phyloP scores from a whole-genome alignment of 2,888 invertebrate genomes.

The Lasioglossum lativentre region DNA sequence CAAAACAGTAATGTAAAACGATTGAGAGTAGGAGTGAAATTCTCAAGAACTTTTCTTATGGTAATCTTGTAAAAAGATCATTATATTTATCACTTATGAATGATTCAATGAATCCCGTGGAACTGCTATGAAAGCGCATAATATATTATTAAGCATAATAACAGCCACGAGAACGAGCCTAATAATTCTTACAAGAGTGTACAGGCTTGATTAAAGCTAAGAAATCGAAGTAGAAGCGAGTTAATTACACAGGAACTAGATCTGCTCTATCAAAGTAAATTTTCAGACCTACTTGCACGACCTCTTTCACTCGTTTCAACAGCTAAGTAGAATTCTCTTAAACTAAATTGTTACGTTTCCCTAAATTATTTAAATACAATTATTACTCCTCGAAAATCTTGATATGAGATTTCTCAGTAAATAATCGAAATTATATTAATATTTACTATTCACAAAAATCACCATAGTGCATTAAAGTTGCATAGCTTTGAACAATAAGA shows the following conservation, averaged over 20 bases:
- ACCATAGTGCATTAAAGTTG: not conserved
- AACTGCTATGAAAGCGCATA: not conserved
- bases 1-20: not conserved
- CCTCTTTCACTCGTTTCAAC: conserved; percentile 14
- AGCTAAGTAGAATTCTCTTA: not conserved
- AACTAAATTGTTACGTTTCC: not conserved
- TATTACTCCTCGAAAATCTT: not conserved
- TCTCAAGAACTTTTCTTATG: conserved; percentile 9
- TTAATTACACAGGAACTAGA: conserved; percentile 17
- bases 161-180: not conserved
- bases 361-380: not conserved
- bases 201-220: not conserved
- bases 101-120: not conserved
- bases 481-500: too few relatives aligned
- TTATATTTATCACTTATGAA: not conserved
- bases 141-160: conserved; percentile 12
- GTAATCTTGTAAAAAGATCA: not conserved
- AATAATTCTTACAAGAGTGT: not conserved
- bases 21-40: not conserved
- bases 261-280: not conserved
- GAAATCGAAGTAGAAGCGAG: conserved; percentile 7
- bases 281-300: conserved; percentile 18
- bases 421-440: not conserved
- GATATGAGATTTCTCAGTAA: not conserved
- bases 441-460: not conserved